phyloP scores from a whole-genome alignment of 2,888 invertebrate species.

The Petrophora chlorosata region DNA sequence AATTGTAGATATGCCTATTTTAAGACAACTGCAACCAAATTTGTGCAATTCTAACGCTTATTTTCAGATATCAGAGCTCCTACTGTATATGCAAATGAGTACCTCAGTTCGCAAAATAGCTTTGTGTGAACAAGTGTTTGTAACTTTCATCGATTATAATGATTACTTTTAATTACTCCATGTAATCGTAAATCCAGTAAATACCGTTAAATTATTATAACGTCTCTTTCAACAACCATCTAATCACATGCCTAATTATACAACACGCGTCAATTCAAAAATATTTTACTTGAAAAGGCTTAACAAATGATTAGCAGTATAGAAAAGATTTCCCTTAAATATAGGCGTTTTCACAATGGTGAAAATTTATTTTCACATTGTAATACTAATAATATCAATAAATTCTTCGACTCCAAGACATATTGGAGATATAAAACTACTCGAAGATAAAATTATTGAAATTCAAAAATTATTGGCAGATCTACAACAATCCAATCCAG shows the following conservation, averaged over 20 bases:
- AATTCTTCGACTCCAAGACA: not conserved
- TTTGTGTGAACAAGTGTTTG: too few relatives aligned
- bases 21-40: too few relatives aligned
- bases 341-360: not conserved
- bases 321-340: not conserved
- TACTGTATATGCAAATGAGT: too few relatives aligned
- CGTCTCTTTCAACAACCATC: not conserved
- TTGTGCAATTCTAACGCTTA: too few relatives aligned
- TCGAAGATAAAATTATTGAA: not conserved
- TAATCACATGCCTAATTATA: constrained; percentile 7
- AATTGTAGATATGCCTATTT: too few relatives aligned
- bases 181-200: too few relatives aligned
- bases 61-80: too few relatives aligned
- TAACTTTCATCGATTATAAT: too few relatives aligned
- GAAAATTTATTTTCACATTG: not conserved
- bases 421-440: not conserved
- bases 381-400: not conserved
- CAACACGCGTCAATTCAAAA: not conserved
- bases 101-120: too few relatives aligned
- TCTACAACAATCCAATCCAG: not conserved
- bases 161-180: too few relatives aligned
- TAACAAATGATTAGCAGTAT: not conserved
- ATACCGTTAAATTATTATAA: too few relatives aligned
- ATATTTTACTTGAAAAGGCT: not conserved
- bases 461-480: not conserved